Evolutionary conservation across 2,888 invertebrate genomes (phyloP), one percentile per base, ranked within the genome.

Genomic region (Callyntrura sp.): DNA sequence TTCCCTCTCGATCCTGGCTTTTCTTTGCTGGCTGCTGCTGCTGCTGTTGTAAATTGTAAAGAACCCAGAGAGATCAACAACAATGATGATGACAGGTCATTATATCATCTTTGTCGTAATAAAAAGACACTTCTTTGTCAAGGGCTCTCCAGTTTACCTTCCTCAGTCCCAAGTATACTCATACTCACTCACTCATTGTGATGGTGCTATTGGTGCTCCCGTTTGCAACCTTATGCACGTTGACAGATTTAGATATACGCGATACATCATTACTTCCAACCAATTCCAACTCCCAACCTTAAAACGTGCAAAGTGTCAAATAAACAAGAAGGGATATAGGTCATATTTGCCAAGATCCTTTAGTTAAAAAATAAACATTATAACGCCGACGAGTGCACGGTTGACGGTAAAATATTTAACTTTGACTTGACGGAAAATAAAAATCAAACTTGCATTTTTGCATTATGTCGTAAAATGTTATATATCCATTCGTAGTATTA

Each of bases 101-200:
- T 55, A 57, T 17, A 57, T 57, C 14, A 57, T 57, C 57, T 57
- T 17, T 14, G 14, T 14, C 11, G 11, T 14, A 62, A 62, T 8
- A 62, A 62, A 25, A 62, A 62, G 55, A 81, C 48, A 68, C 48
- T 73, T 84, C 28, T 76, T 62, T 86, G 43, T 81, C 87, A 87
- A 88, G 88, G 88, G 60, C 88, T 88, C 82, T 88, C 88, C 88
- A 88, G 88, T 87, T 81, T 17, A 81, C 62, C 82, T 86, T 17
- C n/a, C 43, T 20, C 60, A 48, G 25, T 43, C 1, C 1, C 17
- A 55, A n/a, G 14, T 3, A 55, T 6, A 35, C 48, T 57, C 62
- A 14, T 62, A n/a, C n/a, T n/a, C n/a, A n/a, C n/a, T n/a, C n/a
- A n/a, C n/a, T n/a, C n/a, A n/a, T n/a, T n/a, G n/a, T n/a, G n/a